Conservation (phyloP, 37 sponge, comb jelly and placozoan genomes). For the Axinella damicornis region DNA sequence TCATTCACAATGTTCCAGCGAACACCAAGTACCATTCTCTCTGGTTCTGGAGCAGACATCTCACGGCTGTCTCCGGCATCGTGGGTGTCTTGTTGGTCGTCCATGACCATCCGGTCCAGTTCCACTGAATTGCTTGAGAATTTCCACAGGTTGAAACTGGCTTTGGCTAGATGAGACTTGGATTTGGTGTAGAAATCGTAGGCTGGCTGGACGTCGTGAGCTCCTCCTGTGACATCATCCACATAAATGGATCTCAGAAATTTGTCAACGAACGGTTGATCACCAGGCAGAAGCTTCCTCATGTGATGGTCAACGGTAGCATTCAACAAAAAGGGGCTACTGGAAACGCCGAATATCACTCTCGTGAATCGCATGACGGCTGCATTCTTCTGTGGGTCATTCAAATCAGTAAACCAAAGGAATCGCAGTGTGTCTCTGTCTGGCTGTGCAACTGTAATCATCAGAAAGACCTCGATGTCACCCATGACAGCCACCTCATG, state of each 20-base stretch:
- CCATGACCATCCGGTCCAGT: neutral
- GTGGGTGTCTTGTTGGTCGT: neutral
- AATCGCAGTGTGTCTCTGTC: slow-evolving; percentile 19
- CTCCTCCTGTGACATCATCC: slow-evolving; percentile 9
- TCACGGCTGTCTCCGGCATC: neutral
- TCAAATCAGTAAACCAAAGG: neutral
- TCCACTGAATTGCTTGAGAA: slow-evolving; percentile 6
- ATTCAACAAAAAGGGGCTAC: slow-evolving; percentile 23
- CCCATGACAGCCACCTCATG: slow-evolving; percentile 16
- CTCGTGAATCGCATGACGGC: slow-evolving; percentile 16
- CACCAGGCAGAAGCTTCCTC: neutral
- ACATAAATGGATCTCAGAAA: slow-evolving; percentile 12
- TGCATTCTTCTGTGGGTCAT: too few species aligned
- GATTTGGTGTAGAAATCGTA: neutral
- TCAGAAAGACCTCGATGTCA: too few species aligned
- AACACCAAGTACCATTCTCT: neutral
- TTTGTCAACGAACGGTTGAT: slow-evolving; percentile 9
- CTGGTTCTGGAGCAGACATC: neutral
- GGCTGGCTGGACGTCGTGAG: neutral
- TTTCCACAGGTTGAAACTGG: slow-evolving; percentile 6
- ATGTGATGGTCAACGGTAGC: slow-evolving; percentile 18
- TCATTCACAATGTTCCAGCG: slow-evolving; percentile 2
- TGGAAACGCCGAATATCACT: slow-evolving; percentile 14
- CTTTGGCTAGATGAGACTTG: neutral
- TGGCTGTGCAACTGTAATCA: neutral